phyloP scores from a whole-genome alignment of 2,113 vertebrate species.

The Turdus rufiventris region DNA sequence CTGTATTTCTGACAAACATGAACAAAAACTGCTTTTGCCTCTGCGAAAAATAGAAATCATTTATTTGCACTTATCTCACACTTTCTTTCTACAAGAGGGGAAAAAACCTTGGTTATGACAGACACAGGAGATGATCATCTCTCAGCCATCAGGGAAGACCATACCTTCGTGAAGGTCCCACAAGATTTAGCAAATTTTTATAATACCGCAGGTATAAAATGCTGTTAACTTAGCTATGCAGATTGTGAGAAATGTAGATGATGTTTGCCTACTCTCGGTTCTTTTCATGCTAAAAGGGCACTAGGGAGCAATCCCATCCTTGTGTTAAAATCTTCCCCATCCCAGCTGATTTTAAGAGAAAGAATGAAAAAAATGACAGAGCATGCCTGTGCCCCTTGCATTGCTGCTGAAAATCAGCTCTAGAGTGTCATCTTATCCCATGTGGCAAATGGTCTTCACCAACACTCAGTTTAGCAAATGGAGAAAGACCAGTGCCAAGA shows the following conservation, averaged over 20 bases:
- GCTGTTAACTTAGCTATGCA: not conserved
- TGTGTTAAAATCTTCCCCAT: not conserved
- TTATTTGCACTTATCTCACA: not conserved
- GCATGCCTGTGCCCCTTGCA: rapidly evolving
- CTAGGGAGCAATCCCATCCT: not conserved
- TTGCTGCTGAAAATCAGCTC: not conserved
- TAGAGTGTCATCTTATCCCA: not conserved
- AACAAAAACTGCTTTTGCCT: not conserved
- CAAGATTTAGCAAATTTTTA: not conserved
- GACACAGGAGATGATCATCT: not conserved
- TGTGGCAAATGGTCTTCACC: not conserved
- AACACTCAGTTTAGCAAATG: not conserved
- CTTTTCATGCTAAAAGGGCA: not conserved
- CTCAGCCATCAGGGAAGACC: not conserved
- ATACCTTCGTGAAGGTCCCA: not conserved
- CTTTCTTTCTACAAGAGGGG: not conserved
- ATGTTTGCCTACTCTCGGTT: not conserved
- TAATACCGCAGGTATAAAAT: not conserved
- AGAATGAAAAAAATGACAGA: not conserved
- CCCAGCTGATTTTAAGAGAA: not conserved
- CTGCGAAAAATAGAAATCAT: not conserved
- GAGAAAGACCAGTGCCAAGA: not conserved
- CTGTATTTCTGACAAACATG: not conserved
- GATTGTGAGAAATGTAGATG: not conserved
- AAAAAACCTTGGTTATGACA: not conserved